Conservation (phyloP, 1,140 invertebrate genomes). For the Potamilus streckersoni region DNA sequence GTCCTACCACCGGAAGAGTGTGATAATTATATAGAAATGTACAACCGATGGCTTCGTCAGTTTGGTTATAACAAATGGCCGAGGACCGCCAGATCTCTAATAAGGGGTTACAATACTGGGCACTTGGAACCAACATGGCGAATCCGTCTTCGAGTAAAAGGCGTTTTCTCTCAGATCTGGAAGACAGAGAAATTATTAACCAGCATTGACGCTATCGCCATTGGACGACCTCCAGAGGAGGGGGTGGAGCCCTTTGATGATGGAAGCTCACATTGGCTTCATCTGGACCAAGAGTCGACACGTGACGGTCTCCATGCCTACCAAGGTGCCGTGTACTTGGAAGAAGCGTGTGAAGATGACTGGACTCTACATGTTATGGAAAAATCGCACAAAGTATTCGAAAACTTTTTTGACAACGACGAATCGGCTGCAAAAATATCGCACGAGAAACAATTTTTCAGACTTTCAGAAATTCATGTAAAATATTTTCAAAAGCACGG, state of each 20-base stretch:
- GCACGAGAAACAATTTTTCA: conserved; percentile 13
- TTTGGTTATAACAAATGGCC: conserved; percentile 8
- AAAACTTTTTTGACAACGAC: conserved; percentile 25
- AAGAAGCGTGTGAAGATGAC: conserved; percentile 22
- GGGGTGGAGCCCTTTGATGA: conserved; percentile 27
- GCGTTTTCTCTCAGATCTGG: conserved; percentile 26
- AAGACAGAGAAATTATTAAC: conserved; percentile 29
- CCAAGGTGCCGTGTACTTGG: conserved; percentile 36
- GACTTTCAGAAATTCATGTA: conserved; percentile 8
- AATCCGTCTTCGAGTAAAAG: conserved; percentile 17
- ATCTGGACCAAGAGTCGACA: conserved; percentile 20
- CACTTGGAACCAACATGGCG: conserved; percentile 29
- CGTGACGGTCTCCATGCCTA: conserved; percentile 33
- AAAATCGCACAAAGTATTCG: conserved; percentile 27
- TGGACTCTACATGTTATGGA: conserved; percentile 32
- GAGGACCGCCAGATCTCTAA: neutral
- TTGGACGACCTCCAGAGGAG: conserved; percentile 26
- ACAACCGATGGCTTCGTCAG: conserved; percentile 16
- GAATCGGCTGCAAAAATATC: conserved; percentile 2
- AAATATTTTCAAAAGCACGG: conserved; percentile 22
- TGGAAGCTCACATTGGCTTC: conserved; percentile 25
- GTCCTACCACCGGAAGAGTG: conserved; percentile 22
- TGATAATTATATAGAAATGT: conserved; percentile 18
- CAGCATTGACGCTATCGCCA: conserved; percentile 29
- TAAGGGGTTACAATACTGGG: conserved; percentile 10